phyloP scores from a whole-genome alignment of 2,113 vertebrate species.

The Hyla sarda region DNA sequence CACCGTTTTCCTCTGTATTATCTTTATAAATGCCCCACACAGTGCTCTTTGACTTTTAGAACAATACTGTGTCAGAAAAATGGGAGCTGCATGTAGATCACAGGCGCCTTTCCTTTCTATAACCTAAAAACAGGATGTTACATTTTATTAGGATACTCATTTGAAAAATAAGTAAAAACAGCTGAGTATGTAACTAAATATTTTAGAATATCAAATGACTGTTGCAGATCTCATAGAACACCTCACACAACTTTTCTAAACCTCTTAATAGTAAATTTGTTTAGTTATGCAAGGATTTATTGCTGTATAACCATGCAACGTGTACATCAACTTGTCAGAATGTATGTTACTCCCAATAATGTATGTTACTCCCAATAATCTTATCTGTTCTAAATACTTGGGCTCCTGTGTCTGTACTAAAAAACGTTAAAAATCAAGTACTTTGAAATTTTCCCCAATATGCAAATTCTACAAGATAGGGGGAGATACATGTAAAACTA shows the following conservation, averaged over 20 bases:
- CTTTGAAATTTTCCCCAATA: too few relatives aligned
- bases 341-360: too few relatives aligned
- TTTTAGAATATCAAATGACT: background rate
- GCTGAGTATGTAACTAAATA: background rate
- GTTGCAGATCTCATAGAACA: background rate
- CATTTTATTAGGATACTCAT: background rate
- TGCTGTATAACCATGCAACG: too few relatives aligned
- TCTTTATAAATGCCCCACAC: background rate
- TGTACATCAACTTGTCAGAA: too few relatives aligned
- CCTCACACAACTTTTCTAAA: background rate
- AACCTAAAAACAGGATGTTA: constrained; percentile 14
- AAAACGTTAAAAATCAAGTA: too few relatives aligned
- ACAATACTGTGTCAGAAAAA: background rate
- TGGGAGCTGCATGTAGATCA: background rate
- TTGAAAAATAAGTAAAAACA: background rate
- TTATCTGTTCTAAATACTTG: too few relatives aligned
- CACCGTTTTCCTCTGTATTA: background rate
- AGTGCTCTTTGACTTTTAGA: background rate
- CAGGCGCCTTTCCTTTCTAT: background rate
- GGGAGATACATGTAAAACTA: too few relatives aligned
- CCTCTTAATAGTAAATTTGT: background rate
- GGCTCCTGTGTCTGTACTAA: too few relatives aligned
- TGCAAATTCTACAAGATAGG: too few relatives aligned
- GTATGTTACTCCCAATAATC: too few relatives aligned
- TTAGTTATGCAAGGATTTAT: background rate